phyloP scores from a whole-genome alignment of 1,140 invertebrate genomes.

The Augochlora pura region DNA sequence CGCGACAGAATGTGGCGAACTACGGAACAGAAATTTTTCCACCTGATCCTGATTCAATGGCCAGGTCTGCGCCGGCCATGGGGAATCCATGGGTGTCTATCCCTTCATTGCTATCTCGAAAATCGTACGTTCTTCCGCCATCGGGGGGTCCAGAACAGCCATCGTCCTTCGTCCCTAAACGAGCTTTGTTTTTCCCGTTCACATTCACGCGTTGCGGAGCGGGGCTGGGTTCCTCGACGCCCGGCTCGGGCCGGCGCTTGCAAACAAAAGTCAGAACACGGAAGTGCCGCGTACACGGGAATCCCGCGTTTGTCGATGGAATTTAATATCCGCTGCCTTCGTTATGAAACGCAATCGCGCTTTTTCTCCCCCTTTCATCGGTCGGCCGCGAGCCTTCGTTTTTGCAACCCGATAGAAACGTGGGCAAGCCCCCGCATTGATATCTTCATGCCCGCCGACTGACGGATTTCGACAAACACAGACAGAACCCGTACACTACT shows the following conservation, averaged over 20 bases:
- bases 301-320: slow-evolving; percentile 62
- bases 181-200: slow-evolving; percentile 52
- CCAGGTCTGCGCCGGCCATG: too few relatives aligned
- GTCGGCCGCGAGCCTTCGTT: slow-evolving; percentile 14
- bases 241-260: slow-evolving; percentile 38
- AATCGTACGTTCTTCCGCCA: background rate
- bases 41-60: too few relatives aligned
- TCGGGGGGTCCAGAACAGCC: background rate
- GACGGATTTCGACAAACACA: slow-evolving; percentile 22
- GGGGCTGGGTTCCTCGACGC: slow-evolving; percentile 33
- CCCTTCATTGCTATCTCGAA: background rate
- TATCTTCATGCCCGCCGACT: background rate
- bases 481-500: background rate
- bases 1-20: too few relatives aligned
- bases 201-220: slow-evolving; percentile 40
- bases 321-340: slow-evolving; percentile 65
- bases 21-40: too few relatives aligned
- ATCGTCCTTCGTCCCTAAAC: slow-evolving; percentile 39
- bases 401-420: slow-evolving; percentile 5
- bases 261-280: slow-evolving; percentile 63
- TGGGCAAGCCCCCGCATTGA: slow-evolving; percentile 20
- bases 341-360: slow-evolving; percentile 57
- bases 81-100: too few relatives aligned
- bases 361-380: slow-evolving; percentile 40
- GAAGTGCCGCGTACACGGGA: slow-evolving; percentile 54